phyloP scores from a whole-genome alignment of 2,113 vertebrate genomes.

The Anthoscopus minutus region DNA sequence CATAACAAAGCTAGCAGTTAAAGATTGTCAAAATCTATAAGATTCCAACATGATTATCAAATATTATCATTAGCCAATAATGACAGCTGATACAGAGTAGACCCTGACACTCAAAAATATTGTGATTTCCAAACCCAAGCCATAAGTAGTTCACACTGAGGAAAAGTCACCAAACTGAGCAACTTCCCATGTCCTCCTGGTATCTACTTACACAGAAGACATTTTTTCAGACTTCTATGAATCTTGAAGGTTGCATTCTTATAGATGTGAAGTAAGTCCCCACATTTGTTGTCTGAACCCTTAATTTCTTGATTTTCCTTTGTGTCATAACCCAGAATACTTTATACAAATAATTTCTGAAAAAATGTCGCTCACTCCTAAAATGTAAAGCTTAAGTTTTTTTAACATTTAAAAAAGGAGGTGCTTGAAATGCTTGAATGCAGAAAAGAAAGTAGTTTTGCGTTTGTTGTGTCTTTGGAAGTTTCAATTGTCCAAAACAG shows the following conservation, averaged over 20 bases:
- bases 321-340: background rate
- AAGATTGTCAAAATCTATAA: conserved; percentile 59
- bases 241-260: background rate
- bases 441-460: background rate
- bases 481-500: background rate
- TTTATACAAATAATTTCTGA: background rate
- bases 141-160: background rate
- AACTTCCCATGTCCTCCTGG: background rate
- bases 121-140: conserved; percentile 20
- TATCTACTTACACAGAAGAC: background rate
- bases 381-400: background rate
- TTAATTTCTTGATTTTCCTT: background rate
- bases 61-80: conserved; percentile 55
- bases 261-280: background rate
- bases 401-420: background rate
- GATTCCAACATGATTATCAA: conserved; percentile 50
- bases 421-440: background rate
- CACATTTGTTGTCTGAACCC: background rate
- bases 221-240: background rate
- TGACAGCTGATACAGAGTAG: conserved; percentile 40
- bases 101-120: conserved; percentile 46
- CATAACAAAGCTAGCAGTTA: conserved; percentile 57
- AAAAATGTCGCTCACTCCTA: background rate
- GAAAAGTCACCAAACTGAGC: conserved; percentile 15
- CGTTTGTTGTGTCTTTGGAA: background rate